Evolutionary conservation across 2,113 vertebrate genomes (phyloP), one percentile per base, ranked within the genome.

Genomic region (Lampris incognitus): DNA sequence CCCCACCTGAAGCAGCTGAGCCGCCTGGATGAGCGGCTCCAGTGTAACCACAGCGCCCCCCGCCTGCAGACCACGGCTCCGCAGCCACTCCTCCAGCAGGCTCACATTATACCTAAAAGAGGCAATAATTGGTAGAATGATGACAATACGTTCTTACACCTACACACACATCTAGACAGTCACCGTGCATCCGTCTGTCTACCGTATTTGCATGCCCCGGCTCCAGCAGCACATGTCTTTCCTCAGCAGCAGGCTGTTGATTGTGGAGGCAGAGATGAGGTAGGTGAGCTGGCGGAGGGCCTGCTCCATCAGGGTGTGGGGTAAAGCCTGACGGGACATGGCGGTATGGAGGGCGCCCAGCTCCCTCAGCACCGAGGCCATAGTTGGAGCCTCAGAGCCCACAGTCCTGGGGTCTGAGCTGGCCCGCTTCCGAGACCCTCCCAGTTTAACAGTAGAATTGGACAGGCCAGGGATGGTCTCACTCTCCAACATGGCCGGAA

Each of bases 41-140:
- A 96, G 81, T 38, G 90, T 38, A 55, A 92, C 85, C 0, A 63
- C 59, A 77, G 92, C 84, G 9, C 93, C 93, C 0, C 91, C 93
- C 82, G 93, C 83, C 80, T 91, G 93, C 76, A 96, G 85, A 3
- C 85, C 86, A 13, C 79, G 78, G 6, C 85, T 85, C 38, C 91
- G 87, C 89, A 96, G 87, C 95, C 95, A 95, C 79, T 95, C 95
- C 87, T 95, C 92, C 76, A 96, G 68, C 24, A 94, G 89, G 61
- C 94, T 95, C 44, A 95, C 85, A 10, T 95, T 96, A 81, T 94
- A 95, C 55, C 95, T 96, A 1, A 46, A 56, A 38, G 5, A 64
- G 0, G 48, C 4, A 4, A 1, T 58, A 11, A 42, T 56, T 40
- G n/a, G 44, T 1, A 46, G 44, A 46, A 46, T 46, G 44, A 57